phyloP scores from a whole-genome alignment of 2,888 invertebrate species.

The Plemyria rubiginata region DNA sequence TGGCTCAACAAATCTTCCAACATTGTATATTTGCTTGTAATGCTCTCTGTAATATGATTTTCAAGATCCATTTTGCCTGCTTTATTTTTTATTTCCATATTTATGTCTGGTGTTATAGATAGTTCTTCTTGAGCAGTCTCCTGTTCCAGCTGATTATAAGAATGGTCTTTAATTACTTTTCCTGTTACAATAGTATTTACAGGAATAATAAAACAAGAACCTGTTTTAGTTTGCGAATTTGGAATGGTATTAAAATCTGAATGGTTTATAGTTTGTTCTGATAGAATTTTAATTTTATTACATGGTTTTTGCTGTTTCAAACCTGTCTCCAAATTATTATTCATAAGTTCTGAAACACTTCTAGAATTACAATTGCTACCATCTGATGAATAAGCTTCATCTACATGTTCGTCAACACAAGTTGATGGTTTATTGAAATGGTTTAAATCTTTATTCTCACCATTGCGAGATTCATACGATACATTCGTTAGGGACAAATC shows the following conservation, averaged over 20 bases:
- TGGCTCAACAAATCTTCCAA: constrained; percentile 1
- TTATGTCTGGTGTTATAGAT: background rate
- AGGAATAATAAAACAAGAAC: constrained; percentile 31
- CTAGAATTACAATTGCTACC: constrained; percentile 28
- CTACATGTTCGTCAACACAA: constrained; percentile 28
- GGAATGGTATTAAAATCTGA: constrained; percentile 40
- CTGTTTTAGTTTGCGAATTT: constrained; percentile 13
- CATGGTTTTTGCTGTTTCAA: constrained; percentile 12
- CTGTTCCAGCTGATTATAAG: constrained; percentile 3
- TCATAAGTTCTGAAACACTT: constrained; percentile 16
- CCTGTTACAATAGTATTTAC: constrained; percentile 26
- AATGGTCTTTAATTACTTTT: constrained; percentile 8
- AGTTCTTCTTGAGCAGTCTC: constrained; percentile 10
- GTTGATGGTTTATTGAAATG: constrained; percentile 19
- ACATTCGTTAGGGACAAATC: constrained; percentile 29
- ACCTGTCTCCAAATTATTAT: constrained; percentile 18
- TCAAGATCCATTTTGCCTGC: background rate
- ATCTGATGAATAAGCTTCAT: constrained; percentile 38
- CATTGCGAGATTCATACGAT: constrained; percentile 8
- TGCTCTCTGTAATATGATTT: background rate
- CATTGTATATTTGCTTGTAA: constrained; percentile 1
- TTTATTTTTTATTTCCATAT: background rate
- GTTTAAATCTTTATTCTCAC: constrained; percentile 9
- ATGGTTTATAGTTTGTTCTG: constrained; percentile 50
- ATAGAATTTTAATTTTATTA: constrained; percentile 57